Evolutionary conservation across 1,140 invertebrate species (phyloP).

Genomic region (Tetraneura akinire): DNA sequence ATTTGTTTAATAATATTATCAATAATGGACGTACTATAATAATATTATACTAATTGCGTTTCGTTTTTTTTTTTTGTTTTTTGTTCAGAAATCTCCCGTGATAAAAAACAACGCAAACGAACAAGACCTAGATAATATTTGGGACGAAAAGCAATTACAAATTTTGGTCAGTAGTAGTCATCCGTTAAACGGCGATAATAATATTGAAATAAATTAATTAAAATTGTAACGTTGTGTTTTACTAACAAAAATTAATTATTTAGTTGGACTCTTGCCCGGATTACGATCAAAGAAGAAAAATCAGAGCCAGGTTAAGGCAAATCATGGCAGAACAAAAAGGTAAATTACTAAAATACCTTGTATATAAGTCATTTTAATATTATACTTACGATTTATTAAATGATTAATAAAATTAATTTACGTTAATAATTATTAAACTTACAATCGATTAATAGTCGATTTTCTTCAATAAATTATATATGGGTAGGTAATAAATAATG

Average conservation of each 20-base stretch:
- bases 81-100: constrained; percentile 11
- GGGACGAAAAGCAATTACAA: constrained; percentile 72
- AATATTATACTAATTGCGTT: background rate
- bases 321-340: constrained; percentile 79
- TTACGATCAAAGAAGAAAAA: constrained; percentile 81
- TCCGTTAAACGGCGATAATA: background rate
- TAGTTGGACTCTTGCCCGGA: constrained; percentile 81
- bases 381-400: no score
- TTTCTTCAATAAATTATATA: no score
- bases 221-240: background rate
- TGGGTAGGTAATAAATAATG: no score
- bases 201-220: no score
- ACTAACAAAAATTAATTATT: constrained; percentile 32
- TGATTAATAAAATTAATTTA: no score
- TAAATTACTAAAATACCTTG: no score
- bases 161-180: constrained; percentile 66
- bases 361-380: no score
- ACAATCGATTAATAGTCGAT: no score
- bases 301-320: constrained; percentile 74
- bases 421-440: no score
- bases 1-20: no score
- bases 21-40: background rate
- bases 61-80: constrained; percentile 29
- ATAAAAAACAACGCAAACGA: constrained; percentile 31
- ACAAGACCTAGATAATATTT: constrained; percentile 68